Conservation (phyloP, 2,888 invertebrate genomes). For the Amphipoea lucens region DNA sequence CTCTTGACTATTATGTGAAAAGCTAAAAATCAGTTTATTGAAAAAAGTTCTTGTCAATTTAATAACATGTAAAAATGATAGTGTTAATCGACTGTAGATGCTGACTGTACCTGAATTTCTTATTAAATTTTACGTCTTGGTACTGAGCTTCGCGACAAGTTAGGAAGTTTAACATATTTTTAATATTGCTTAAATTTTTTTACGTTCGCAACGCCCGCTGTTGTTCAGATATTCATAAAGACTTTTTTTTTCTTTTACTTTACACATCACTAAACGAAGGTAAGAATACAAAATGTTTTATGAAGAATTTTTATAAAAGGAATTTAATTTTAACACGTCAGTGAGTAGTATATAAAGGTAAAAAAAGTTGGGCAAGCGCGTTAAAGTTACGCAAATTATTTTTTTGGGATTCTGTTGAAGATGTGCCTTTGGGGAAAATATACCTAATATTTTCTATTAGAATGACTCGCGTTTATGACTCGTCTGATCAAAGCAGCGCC, state of each 20-base stretch:
- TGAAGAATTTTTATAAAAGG: slow-evolving; percentile 36
- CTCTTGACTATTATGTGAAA: too few relatives aligned
- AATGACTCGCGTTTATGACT: background rate
- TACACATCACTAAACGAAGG: slow-evolving; percentile 27
- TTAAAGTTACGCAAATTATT: slow-evolving; percentile 6
- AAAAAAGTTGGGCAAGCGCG: slow-evolving; percentile 13
- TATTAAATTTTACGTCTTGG: slow-evolving; percentile 32
- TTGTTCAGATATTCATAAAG: background rate
- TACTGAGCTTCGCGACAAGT: slow-evolving; percentile 19
- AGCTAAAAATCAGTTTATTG: too few relatives aligned
- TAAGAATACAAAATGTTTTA: slow-evolving; percentile 26
- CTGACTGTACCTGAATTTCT: slow-evolving; percentile 11
- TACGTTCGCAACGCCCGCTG: background rate
- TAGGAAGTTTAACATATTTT: slow-evolving; percentile 14
- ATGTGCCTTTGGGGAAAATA: background rate
- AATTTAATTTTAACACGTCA: slow-evolving; percentile 44
- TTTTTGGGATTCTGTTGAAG: background rate
- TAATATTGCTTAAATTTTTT: background rate
- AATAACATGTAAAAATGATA: too few relatives aligned
- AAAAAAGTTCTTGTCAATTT: too few relatives aligned
- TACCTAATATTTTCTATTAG: background rate
- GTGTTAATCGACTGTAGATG: too few relatives aligned
- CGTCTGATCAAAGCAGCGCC: background rate
- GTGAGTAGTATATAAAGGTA: background rate
- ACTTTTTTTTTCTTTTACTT: slow-evolving; percentile 3